Conservation (phyloP, 2,888 invertebrate genomes). For the Drosophila neonasuta region DNA sequence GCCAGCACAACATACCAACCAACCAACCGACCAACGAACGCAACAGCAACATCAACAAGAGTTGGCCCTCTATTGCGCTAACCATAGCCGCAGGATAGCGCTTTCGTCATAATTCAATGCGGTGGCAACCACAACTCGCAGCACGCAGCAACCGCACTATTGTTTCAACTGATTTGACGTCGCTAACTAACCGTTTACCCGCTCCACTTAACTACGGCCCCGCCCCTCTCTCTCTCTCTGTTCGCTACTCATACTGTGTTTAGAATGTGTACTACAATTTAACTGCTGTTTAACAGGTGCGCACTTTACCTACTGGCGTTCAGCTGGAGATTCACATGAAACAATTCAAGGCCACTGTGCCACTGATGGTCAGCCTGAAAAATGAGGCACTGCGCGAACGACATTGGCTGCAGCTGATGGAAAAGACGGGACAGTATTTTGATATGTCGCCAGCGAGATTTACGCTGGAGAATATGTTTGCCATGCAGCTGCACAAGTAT, state of each 20-base stretch:
- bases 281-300: slow-evolving; percentile 74
- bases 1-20: slow-evolving; percentile 30
- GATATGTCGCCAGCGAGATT: slow-evolving; percentile 95
- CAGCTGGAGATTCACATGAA: slow-evolving; percentile 92
- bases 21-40: no score
- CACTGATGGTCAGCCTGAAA: slow-evolving; percentile 94
- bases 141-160: slow-evolving; percentile 62
- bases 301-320: slow-evolving; percentile 85
- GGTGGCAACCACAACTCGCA: slow-evolving; percentile 50
- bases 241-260: neutral
- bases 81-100: slow-evolving; percentile 50
- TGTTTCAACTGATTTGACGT: slow-evolving; percentile 75
- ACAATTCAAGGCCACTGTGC: slow-evolving; percentile 92
- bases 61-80: slow-evolving; percentile 20
- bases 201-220: neutral
- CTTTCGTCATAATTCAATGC: slow-evolving; percentile 70
- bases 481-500: slow-evolving; percentile 94
- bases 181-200: slow-evolving; percentile 62
- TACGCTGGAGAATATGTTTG: slow-evolving; percentile 95
- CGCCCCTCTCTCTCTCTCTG: neutral
- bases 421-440: slow-evolving; percentile 90
- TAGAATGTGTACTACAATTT: neutral
- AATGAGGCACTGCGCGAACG: slow-evolving; percentile 94
- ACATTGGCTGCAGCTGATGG: slow-evolving; percentile 95
- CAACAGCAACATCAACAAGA: neutral